Conservation (phyloP, 2,888 invertebrate species). For the Dolichomitus sp. region DNA sequence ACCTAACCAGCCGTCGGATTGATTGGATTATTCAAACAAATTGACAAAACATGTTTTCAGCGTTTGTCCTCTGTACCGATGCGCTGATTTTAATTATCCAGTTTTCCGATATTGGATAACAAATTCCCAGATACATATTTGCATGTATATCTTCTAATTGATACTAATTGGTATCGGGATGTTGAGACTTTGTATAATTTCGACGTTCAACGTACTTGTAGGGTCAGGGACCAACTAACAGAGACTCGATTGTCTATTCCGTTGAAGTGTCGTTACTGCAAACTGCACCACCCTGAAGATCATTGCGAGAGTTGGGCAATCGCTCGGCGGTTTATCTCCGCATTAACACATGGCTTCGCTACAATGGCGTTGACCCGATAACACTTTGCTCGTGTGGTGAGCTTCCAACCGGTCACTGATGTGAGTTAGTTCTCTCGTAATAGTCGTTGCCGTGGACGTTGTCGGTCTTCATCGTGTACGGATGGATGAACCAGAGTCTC, state of each 20-base stretch:
- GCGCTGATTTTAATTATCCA: neutral
- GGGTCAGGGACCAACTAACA: slow-evolving; percentile 20
- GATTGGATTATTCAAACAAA: neutral
- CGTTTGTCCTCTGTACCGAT: neutral
- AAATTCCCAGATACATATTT: neutral
- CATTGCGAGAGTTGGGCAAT: slow-evolving; percentile 37
- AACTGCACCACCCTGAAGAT: slow-evolving; percentile 6
- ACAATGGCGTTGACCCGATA: slow-evolving; percentile 72
- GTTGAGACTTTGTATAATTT: neutral
- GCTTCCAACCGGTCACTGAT: slow-evolving; percentile 45
- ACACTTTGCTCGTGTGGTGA: slow-evolving; percentile 67
- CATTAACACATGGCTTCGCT: slow-evolving; percentile 76
- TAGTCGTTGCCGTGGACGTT: slow-evolving; percentile 52
- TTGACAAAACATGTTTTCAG: neutral
- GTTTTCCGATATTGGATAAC: neutral
- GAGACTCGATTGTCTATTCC: slow-evolving; percentile 5
- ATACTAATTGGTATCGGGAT: neutral
- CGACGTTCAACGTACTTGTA: neutral
- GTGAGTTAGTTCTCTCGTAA: slow-evolving; percentile 61
- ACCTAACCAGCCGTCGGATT: neutral
- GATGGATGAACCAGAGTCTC: slow-evolving; percentile 55
- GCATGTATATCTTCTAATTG: neutral
- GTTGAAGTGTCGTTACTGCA: slow-evolving; percentile 12
- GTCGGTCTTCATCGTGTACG: slow-evolving; percentile 57
- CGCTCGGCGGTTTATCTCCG: slow-evolving; percentile 72